These are phyloP conservation scores for Helicolenus hilgendorfi DNA, from an alignment of 2,797 vertebrate genomes.

Conservation along the genomic window DNA sequence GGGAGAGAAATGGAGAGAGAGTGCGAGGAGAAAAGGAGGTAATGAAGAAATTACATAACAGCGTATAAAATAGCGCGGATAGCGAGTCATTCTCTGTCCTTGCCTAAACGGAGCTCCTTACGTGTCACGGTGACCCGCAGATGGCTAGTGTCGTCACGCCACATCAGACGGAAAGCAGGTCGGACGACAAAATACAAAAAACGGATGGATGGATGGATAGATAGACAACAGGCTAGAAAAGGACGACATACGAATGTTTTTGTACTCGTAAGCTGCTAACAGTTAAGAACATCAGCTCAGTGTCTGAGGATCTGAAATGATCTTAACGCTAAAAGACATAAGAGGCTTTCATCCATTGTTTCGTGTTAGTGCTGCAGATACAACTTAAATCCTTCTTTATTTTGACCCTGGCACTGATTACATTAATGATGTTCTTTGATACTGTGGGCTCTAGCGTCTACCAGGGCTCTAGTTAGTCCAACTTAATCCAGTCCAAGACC, in stretches of 20 bases:
- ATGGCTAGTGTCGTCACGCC: not conserved
- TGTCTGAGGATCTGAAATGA: slow-evolving; percentile 40
- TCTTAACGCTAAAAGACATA: slow-evolving; percentile 20
- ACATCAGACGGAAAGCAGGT: not conserved
- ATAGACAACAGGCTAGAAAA: not conserved
- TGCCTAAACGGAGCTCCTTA: not conserved
- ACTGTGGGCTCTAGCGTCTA: not conserved
- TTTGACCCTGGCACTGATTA: not conserved
- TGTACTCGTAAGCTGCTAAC: slow-evolving; percentile 45
- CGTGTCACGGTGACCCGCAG: slow-evolving; percentile 35
- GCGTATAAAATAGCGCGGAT: slow-evolving; percentile 16
- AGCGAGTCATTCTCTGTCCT: not conserved
- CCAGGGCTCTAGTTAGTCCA: too few relatives aligned
- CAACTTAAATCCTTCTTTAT: slow-evolving; percentile 16
- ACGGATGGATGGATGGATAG: not conserved
- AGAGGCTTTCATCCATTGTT: slow-evolving; percentile 48
- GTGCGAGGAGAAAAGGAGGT: slow-evolving; percentile 39
- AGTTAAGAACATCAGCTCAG: slow-evolving; percentile 46
- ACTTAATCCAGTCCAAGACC: too few relatives aligned
- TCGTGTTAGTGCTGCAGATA: slow-evolving; percentile 17
- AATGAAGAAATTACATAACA: slow-evolving; percentile 69
- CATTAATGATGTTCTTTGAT: not conserved
- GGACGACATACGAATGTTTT: slow-evolving; percentile 1
- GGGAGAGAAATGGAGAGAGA: slow-evolving; percentile 19
- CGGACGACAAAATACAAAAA: not conserved